phyloP scores from a whole-genome alignment of 2,113 vertebrate species.

The Aptenodytes forsteri region DNA sequence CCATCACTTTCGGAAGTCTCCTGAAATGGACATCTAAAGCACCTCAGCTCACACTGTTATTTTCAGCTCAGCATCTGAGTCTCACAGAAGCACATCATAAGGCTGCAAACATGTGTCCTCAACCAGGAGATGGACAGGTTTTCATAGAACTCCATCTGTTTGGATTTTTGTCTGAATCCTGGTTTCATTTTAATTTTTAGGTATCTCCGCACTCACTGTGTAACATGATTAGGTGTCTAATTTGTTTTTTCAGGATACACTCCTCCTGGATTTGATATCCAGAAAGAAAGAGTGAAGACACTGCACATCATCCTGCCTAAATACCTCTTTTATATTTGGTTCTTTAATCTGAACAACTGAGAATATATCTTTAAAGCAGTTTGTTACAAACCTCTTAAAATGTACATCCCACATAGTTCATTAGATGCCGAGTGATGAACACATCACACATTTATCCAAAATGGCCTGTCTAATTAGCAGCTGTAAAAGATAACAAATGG shows the following conservation, averaged over 20 bases:
- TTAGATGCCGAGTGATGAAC: background rate
- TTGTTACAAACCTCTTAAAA: background rate
- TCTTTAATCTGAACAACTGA: conserved; percentile 16
- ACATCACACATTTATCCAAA: background rate
- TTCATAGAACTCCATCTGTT: background rate
- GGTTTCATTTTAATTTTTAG: background rate
- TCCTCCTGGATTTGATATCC: background rate
- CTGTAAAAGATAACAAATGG: background rate
- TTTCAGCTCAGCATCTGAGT: background rate
- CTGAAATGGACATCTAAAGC: background rate
- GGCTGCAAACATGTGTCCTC: background rate
- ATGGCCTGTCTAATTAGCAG: conserved; percentile 25
- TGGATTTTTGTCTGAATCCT: background rate
- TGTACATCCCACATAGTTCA: background rate
- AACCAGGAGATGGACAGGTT: background rate
- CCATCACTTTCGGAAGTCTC: background rate
- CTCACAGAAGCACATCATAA: background rate
- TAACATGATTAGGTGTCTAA: background rate
- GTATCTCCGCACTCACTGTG: background rate
- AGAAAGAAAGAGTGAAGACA: background rate
- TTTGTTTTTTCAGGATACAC: background rate
- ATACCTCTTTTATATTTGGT: background rate
- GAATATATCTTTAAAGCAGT: background rate
- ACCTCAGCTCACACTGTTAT: background rate
- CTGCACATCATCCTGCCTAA: background rate